A percentile compares a stretch with the other conserved stretches of the same genome.
Evolutionary conservation across 2,888 invertebrate species (phyloP).

Genomic region (Gastracanthus pulcherrimus): DNA sequence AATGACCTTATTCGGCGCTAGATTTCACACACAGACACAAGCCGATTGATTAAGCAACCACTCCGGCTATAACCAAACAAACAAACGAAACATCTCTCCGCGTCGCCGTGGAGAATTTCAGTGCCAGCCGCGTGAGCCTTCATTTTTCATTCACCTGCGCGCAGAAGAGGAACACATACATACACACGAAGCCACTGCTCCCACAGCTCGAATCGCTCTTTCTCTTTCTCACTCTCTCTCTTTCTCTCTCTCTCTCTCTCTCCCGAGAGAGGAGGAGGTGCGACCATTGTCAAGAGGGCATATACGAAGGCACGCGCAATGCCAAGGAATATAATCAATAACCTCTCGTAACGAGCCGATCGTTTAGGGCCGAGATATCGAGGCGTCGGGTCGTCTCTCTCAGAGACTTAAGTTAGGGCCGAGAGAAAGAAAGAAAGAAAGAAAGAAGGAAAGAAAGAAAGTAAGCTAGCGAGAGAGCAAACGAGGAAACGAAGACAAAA

Average conservation of each 20-base stretch:
- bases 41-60: constrained; percentile 47
- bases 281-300: constrained; percentile 35
- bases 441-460: not conserved
- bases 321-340: constrained; percentile 69
- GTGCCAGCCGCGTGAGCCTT: constrained; percentile 40
- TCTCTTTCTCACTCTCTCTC: too few species aligned
- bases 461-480: constrained; percentile 18
- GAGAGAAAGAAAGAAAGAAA: not conserved
- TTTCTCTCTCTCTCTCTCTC: too few species aligned
- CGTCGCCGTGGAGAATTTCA: constrained; percentile 22
- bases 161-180: not conserved
- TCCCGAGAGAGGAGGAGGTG: not conserved
- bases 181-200: not conserved
- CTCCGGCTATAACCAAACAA: constrained; percentile 20
- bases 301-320: constrained; percentile 43
- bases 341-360: constrained; percentile 66
- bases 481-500: not conserved
- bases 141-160: constrained; percentile 53
- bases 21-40: constrained; percentile 44
- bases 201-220: not conserved
- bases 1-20: constrained; percentile 51
- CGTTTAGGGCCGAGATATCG: constrained; percentile 49
- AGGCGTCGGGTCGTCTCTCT: constrained; percentile 21
- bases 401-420: not conserved
- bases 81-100: constrained; percentile 13